Base-by-base conservation (phyloP, 2,113 vertebrate species). In the Hipposideros armiger region DNA sequence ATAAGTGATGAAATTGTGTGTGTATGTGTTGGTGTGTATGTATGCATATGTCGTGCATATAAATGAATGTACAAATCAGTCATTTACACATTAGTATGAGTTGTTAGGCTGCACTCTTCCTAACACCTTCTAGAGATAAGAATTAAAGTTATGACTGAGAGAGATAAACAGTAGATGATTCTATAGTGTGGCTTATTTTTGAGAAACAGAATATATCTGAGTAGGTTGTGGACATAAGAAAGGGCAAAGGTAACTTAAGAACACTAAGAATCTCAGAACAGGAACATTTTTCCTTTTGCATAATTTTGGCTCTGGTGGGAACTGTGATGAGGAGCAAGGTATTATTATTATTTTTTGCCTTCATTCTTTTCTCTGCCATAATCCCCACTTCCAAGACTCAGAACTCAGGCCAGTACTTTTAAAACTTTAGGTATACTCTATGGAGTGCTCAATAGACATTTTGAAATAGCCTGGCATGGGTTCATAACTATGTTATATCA, bases 71-170 rank as follows among this genome's bases (percentile, higher is more conserved):
- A 36, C 14, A 90, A 13, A 19, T 42, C 30, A 84, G 50, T 76
- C n/a, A 72, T 84, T 90, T 70, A 66, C 22, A 78, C 32, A 32
- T 84, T 69, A 76, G 10, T 40, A 11, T 40, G 26, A 85, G 40
- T 67, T 85, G n/a, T 14, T 72, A 91, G 72, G 62, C 22, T 69
- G 11, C 83, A 88, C 91, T 91, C 84, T 92, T 77, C 87, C 47
- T 91, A 88, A 70, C 19, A 40, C 16, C 24, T 86, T 70, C 67
- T 88, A 40, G 47, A 85, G 32, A 66, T 9, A 67, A 91, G 28
- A 60, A 54, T 91, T 69, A 45, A 76, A 91, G 28, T 88, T 87
- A 70, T 26, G 11, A 87, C 28, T 64, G 26, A 62, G 32, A 11
- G 15, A 70, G 8, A 58, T 67, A 14, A 77, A 66, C 40, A 50